Evolutionary conservation across 2,888 invertebrate genomes (phyloP), one percentile per base, ranked within the genome.

Genomic region (Temnothorax unifasciatus): DNA sequence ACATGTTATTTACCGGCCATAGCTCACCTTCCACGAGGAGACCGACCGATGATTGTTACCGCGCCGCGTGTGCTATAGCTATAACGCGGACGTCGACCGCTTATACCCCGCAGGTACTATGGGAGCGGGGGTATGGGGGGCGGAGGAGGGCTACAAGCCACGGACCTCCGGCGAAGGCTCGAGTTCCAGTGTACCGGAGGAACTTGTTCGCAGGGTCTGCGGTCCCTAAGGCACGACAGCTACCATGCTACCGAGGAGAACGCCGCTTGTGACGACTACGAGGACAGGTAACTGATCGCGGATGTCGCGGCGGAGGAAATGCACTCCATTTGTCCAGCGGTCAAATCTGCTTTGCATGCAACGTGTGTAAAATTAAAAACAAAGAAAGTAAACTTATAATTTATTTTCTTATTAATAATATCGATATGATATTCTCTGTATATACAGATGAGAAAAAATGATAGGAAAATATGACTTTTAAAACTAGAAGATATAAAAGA

Each of bases 101-200:
- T 84, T 75, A 64, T 87, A 61, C 84, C 84, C 84, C 81, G 50
- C 90, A 95, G 95, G 91, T 95, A 95, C 95, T 95, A 95, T 95
- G 95, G 95, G 94, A 95, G 93, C 93, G 93, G 94, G 93, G 95
- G 94, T 90, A 95, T 95, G 95, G 95, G 93, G 94, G 94, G 92
- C 94, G 94, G 94, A 93, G 94, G 94, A 94, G 94, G 95, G 95
- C 94, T 93, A 93, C 94, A 93, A 92, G 95, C 95, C 94, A 94
- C 94, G 94, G 93, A 94, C 92, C 93, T 94, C 94, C 94, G 93
- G 93, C 93, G 94, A 93, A 93, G 93, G 92, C 91, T 92, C 91
- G 92, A 92, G 92, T 92, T 92, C 91, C 92, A 91, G 88, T 92
- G 91, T 88, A 90, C 91, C 86, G 92, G 88, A 87, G 90, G 90